phyloP scores from a whole-genome alignment of 2,888 invertebrate genomes.

The Patella depressa region DNA sequence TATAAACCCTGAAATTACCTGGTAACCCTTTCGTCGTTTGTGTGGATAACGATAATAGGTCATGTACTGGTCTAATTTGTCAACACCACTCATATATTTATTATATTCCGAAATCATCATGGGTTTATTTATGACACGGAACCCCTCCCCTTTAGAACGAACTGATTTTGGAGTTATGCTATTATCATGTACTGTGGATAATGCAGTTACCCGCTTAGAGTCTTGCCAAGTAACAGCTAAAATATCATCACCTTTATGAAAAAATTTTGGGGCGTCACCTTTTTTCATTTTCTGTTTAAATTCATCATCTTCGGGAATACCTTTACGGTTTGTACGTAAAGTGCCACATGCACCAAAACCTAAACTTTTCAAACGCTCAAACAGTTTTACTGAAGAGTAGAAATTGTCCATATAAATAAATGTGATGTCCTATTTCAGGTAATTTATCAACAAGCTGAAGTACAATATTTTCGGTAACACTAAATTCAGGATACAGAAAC shows the following conservation, averaged over 20 bases:
- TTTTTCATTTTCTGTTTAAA: background rate
- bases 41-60: background rate
- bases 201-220: background rate
- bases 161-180: background rate
- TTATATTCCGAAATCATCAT: background rate
- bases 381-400: background rate
- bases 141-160: background rate
- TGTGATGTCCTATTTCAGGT: background rate
- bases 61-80: background rate
- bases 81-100: background rate
- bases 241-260: background rate
- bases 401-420: conserved; percentile 1
- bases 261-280: background rate
- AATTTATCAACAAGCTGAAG: background rate
- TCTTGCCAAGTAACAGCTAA: background rate
- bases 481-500: background rate
- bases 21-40: background rate
- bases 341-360: too few species aligned
- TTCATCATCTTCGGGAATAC: background rate
- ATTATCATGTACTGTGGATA: background rate
- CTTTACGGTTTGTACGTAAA: too few species aligned
- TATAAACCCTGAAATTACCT: background rate
- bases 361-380: background rate
- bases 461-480: background rate
- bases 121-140: background rate